Evolutionary conservation across 2,113 vertebrate species (phyloP).

Genomic region (Pardalotus punctatus): DNA sequence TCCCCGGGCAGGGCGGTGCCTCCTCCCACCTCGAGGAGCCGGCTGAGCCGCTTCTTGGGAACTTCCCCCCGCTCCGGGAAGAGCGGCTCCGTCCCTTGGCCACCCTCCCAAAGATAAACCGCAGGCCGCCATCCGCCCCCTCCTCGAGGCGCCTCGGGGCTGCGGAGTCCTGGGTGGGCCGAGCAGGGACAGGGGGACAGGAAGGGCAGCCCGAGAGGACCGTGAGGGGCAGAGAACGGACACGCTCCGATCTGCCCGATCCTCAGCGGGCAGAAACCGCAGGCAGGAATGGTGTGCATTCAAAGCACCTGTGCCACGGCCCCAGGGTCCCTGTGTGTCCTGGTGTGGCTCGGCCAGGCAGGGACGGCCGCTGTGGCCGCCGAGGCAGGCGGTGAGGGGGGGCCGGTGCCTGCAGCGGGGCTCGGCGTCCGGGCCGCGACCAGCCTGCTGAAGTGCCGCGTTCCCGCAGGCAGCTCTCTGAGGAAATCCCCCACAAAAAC

Average conservation of each 20-base stretch:
- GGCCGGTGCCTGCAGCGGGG: too few relatives aligned
- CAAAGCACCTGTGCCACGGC: fast-evolving
- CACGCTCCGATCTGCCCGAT: fast-evolving
- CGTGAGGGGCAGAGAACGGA: not conserved
- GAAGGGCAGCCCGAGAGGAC: not conserved
- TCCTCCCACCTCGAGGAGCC: not conserved
- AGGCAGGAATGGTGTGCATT: not conserved
- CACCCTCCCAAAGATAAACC: not conserved
- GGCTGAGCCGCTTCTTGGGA: not conserved
- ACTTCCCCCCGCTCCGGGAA: not conserved
- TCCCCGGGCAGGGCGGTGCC: not conserved
- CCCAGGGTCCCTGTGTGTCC: too few relatives aligned
- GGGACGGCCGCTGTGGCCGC: fast-evolving
- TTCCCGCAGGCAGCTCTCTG: fast-evolving
- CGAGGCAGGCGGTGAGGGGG: fast-evolving
- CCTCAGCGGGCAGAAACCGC: not conserved
- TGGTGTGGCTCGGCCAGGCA: fast-evolving
- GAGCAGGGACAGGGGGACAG: not conserved
- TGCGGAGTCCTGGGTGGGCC: not conserved
- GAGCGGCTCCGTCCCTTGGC: not conserved
- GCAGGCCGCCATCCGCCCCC: fast-evolving
- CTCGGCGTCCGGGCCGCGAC: fast-evolving
- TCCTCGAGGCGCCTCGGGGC: not conserved
- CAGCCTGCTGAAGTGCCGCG: fast-evolving
- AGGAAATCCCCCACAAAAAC: not conserved